A percentile compares a stretch with the other conserved stretches of the same genome.
Conservation (phyloP, 2,797 vertebrate genomes). For the Myripristis jacobus region DNA sequence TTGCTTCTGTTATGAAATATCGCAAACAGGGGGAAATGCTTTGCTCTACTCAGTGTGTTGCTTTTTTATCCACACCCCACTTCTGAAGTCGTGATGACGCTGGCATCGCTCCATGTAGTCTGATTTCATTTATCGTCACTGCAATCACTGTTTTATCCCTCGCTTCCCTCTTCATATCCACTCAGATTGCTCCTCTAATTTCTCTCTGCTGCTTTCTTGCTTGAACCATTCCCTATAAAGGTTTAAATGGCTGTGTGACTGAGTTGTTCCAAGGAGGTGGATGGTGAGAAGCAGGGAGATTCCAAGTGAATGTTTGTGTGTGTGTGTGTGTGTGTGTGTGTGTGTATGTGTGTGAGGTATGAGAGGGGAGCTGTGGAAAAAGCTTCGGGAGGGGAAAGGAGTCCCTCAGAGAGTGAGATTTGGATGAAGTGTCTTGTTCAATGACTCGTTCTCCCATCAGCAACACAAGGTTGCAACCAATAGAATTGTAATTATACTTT, state of each 20-base stretch:
- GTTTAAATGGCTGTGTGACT: slow-evolving; percentile 48
- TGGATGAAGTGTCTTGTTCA: slow-evolving; percentile 8
- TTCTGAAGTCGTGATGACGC: slow-evolving; percentile 30
- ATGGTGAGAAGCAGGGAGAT: slow-evolving; percentile 38
- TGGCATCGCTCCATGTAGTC: slow-evolving; percentile 36
- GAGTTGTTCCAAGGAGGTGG: slow-evolving; percentile 55
- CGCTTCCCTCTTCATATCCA: background rate
- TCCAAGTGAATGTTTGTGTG: slow-evolving; percentile 27
- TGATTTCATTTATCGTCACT: slow-evolving; percentile 40
- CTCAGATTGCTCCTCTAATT: background rate
- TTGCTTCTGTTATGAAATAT: slow-evolving; percentile 55
- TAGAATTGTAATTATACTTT: background rate
- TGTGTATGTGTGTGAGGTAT: slow-evolving; percentile 27
- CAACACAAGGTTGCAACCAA: background rate
- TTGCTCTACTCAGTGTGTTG: slow-evolving; percentile 7
- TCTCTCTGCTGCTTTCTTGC: slow-evolving; percentile 53
- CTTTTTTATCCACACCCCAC: slow-evolving; percentile 43
- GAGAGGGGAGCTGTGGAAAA: slow-evolving; percentile 47
- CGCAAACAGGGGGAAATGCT: slow-evolving; percentile 33
- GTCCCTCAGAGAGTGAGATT: slow-evolving; percentile 8
- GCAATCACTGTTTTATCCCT: slow-evolving; percentile 37
- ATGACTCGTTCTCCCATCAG: slow-evolving; percentile 3
- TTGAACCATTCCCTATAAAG: slow-evolving; percentile 39
- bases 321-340: slow-evolving; percentile 20
- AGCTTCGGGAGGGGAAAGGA: slow-evolving; percentile 37